Conservation (phyloP, 2,888 invertebrate species). For the Hedya salicella region DNA sequence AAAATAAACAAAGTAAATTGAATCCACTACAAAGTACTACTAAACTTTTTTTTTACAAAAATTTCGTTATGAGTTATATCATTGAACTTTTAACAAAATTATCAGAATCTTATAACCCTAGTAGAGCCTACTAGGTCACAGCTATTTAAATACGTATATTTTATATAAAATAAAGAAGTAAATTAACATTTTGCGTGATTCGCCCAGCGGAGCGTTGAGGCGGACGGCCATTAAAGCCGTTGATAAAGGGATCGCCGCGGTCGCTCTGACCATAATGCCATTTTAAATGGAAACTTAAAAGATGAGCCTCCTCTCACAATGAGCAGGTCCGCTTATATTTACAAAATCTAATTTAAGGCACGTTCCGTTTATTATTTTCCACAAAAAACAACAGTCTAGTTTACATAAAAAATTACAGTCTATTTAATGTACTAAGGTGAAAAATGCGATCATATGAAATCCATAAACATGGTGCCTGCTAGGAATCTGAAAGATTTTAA, state of each 20-base stretch:
- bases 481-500: no score
- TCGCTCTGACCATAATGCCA: slow-evolving; percentile 17
- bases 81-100: no score
- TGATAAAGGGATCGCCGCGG: slow-evolving; percentile 21
- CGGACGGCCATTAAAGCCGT: slow-evolving; percentile 11
- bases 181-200: slow-evolving; percentile 29
- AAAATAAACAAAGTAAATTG: no score
- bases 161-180: slow-evolving; percentile 1
- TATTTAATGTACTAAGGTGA: no score
- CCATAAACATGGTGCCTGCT: no score
- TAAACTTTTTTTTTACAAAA: no score
- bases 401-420: no score
- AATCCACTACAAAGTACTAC: no score
- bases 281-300: slow-evolving; percentile 22
- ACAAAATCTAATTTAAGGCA: background rate
- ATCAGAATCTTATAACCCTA: no score
- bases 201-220: slow-evolving; percentile 21
- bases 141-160: background rate
- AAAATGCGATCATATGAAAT: no score
- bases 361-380: background rate
- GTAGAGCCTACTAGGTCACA: background rate
- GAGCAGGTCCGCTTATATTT: background rate
- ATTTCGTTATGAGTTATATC: no score
- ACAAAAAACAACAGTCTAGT: background rate
- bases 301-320: background rate